Evolutionary conservation across 2,797 vertebrate species (phyloP), one percentile per base, ranked within the genome.

Genomic region (Australoheros facetus): DNA sequence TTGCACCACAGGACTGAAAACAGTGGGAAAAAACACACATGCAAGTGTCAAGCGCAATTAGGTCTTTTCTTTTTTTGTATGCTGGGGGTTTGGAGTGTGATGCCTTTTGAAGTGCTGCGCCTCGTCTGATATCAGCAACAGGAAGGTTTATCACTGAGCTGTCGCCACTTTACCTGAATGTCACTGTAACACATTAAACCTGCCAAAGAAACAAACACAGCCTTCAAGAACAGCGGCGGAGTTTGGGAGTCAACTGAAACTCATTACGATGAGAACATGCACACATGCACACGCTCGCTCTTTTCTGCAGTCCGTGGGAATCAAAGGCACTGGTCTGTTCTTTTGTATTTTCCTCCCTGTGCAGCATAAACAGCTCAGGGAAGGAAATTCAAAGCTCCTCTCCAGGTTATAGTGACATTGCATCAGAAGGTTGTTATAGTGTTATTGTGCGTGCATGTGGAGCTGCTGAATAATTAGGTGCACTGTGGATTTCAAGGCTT

Each of bases 361-460:
- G 86, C 82, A 37, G 85, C 60, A 26, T 12, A 77, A 82, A 77
- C 73, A 21, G 72, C 45, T 9, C 9, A 1, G 34, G 4, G 48
- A 72, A 39, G 30, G 56, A 73, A 77, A 59, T 6, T 48, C 74
- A 80, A 79, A 78, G 60, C 51, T 9, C 56, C 37, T 82, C 78
- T 72, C 51, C 58, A 80, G 87, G 81, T 84, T 83, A 72, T 82
- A 4, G 64, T 88, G 87, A 87, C 85, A 83, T 81, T 85, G 81
- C 73, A 26, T 87, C 80, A 81, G 76, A 32, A 73, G 77, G 77
- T 48, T 82, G 37, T 78, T 4, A 23, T 71, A 72, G 70, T 78
- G 57, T 87, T 76, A 45, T 64, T 64, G 26, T 1, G 21, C 26
- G 37, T 64, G 37, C 2, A 3, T 58, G 76, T 56, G 60, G 84